Evolutionary conservation across 2,888 invertebrate species (phyloP), one percentile per base, ranked within the genome.

Genomic region (Pyrrhosoma nymphula): DNA sequence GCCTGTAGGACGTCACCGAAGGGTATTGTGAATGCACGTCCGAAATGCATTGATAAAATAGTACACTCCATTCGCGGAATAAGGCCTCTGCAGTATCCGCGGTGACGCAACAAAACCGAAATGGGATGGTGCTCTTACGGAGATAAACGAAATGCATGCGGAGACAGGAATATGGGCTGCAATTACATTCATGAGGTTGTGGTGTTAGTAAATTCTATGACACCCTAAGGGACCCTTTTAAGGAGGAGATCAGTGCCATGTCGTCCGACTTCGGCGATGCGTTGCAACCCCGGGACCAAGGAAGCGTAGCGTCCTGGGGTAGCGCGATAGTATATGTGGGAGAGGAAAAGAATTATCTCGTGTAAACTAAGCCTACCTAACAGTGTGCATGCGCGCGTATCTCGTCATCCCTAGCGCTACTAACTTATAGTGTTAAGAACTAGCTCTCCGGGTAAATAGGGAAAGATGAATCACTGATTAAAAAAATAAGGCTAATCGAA

Each of bases 211-310:
- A 14, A 35, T 35, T 26, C n/a, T 75, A 93, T 55, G 69, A 47
- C 47, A 93, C 75, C 93, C 93, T 47, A 23, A 69, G 93, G 93
- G 69, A 69, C 75, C 63, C 6, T n/a, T 69, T 20, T 23, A 91
- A 60, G 60, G 23, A 60, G 63, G 35, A 8, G 60, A 0, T n/a
- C 23, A 2, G 35, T 18, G 4, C 88, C 8, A 56, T n/a, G 56
- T 26, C 39, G 20, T 20, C 39, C 88, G 88, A n/a, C 30, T 56
- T 16, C 90, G 56, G 12, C 30, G 47, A 47, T 56, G 56, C 18
- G 55, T n/a, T 56, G 55, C n/a, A 56, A 47, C 90, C 56, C 20
- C 56, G 90, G 56, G 35, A 88, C 35, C 35, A 56, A 56, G 90
- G 26, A 90, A 90, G 26, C 26, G n/a, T n/a, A 47, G 47, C 47